Evolutionary conservation across 2,888 invertebrate species (phyloP).

Genomic region (Oxytorus armatus): DNA sequence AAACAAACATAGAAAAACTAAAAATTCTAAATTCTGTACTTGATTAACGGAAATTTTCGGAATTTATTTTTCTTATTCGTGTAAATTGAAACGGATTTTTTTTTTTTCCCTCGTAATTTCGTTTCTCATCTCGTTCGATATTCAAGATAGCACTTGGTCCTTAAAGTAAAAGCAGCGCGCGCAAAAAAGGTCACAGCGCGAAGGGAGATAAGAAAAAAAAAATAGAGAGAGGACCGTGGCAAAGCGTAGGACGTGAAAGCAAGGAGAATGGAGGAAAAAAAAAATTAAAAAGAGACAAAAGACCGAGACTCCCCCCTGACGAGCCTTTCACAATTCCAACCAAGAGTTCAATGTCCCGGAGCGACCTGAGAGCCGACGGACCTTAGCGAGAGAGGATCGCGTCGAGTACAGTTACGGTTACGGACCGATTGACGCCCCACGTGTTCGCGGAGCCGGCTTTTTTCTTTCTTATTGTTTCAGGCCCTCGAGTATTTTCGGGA

Average conservation of each 20-base stretch:
- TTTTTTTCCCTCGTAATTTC: too few relatives aligned
- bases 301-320: constrained; percentile 38
- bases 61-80: too few relatives aligned
- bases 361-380: constrained; percentile 67
- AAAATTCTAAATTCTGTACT: too few relatives aligned
- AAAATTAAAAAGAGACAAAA: constrained; percentile 19
- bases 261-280: constrained; percentile 50
- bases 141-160: constrained; percentile 16
- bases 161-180: not conserved
- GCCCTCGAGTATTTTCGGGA: not conserved
- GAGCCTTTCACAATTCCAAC: constrained; percentile 77
- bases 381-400: constrained; percentile 61
- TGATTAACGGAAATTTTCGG: too few relatives aligned
- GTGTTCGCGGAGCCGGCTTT: constrained; percentile 49
- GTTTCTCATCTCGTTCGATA: too few relatives aligned
- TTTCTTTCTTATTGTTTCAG: not conserved
- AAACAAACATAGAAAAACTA: too few relatives aligned
- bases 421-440: constrained; percentile 59
- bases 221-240: constrained; percentile 35
- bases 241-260: constrained; percentile 71
- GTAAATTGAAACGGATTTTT: too few relatives aligned
- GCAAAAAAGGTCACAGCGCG: constrained; percentile 12
- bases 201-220: constrained; percentile 15
- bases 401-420: constrained; percentile 71
- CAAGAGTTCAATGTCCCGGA: constrained; percentile 75